These are phyloP conservation scores for Mormyrus iriodes DNA, from an alignment of 2,113 vertebrate species.

Conservation along the genomic window DNA sequence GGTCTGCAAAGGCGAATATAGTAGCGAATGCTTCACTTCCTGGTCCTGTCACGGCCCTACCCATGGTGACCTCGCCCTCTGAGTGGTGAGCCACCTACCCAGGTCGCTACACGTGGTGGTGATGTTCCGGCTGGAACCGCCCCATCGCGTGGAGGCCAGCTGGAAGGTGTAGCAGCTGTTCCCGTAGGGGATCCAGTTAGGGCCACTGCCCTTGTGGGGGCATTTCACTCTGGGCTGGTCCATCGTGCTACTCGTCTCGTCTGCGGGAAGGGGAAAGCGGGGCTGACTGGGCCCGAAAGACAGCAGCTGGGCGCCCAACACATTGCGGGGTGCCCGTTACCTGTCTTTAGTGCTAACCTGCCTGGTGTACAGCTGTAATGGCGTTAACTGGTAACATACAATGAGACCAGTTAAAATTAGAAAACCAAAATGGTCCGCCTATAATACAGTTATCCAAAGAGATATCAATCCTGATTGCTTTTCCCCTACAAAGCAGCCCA, in stretches of 20 bases:
- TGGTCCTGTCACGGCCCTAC: not conserved
- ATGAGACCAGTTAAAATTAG: not conserved
- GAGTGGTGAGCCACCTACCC: constrained; percentile 55
- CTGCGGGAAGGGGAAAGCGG: constrained; percentile 48
- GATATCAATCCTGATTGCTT: not conserved
- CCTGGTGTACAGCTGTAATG: not conserved
- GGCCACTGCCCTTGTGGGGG: constrained; percentile 77
- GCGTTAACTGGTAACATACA: not conserved
- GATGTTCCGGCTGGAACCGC: constrained; percentile 41
- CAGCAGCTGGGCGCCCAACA: not conserved
- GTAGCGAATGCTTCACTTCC: not conserved
- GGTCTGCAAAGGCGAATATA: constrained; percentile 48
- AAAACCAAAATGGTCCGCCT: not conserved
- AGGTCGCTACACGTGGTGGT: constrained; percentile 67
- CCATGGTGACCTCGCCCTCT: not conserved
- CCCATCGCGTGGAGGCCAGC: constrained; percentile 67
- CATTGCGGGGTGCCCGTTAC: not conserved
- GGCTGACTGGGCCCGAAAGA: not conserved
- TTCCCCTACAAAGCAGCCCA: not conserved
- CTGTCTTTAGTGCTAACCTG: not conserved
- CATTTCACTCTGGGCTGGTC: constrained; percentile 60
- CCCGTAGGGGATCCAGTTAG: constrained; percentile 85
- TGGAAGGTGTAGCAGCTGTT: constrained; percentile 86
- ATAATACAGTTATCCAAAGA: not conserved
- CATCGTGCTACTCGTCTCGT: constrained; percentile 43